phyloP scores from a whole-genome alignment of 2,797 vertebrate genomes.

The Vultur gryphus region DNA sequence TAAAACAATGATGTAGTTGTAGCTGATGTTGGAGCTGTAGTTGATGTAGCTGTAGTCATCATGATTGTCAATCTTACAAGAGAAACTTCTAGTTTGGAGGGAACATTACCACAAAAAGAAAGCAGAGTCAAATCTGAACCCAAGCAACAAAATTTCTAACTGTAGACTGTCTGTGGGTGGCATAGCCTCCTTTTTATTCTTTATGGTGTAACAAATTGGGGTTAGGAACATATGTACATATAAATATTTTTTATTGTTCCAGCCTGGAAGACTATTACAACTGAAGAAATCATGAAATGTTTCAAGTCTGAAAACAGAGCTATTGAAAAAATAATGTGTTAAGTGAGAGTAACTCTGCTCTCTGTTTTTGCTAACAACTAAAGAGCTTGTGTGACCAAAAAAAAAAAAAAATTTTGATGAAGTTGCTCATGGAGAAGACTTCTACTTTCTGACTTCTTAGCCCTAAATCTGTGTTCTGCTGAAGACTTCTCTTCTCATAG shows the following conservation, averaged over 20 bases:
- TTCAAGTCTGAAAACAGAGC: not conserved
- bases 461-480: not conserved
- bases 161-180: not conserved
- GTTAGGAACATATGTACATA: not conserved
- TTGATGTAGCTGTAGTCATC: not conserved
- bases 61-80: not conserved
- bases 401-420: not conserved
- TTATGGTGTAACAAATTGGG: not conserved
- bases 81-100: not conserved
- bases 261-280: not conserved
- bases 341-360: not conserved
- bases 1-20: not conserved
- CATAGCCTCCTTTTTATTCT: not conserved
- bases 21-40: not conserved
- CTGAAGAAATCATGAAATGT: not conserved
- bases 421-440: not conserved
- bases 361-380: not conserved
- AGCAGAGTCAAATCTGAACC: not conserved
- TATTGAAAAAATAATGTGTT: not conserved
- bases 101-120: not conserved
- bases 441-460: not conserved
- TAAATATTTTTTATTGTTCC: not conserved
- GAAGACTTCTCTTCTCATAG: not conserved
- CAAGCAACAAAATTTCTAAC: not conserved
- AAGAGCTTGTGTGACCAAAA: not conserved